Conservation (phyloP, 2,797 vertebrate species). For the Neosilurus mollespiculum region DNA sequence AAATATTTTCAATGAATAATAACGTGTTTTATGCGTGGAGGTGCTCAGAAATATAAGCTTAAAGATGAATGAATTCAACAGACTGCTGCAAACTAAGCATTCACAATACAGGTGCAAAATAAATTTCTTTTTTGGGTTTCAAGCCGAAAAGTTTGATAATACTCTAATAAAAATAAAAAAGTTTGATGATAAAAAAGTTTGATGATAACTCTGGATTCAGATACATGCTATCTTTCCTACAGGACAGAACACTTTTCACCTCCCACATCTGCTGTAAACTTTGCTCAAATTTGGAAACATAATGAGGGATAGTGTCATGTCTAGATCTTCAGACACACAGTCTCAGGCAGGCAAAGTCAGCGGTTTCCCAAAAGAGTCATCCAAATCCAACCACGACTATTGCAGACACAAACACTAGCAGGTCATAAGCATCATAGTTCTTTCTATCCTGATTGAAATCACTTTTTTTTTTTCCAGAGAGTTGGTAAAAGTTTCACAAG, state of each 20-base stretch:
- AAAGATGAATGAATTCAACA: too few species aligned
- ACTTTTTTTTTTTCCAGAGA: background rate
- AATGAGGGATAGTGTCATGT: background rate
- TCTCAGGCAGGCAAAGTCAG: constrained; percentile 12
- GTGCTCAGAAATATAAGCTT: too few species aligned
- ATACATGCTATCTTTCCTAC: background rate
- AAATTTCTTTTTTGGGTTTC: too few species aligned
- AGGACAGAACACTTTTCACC: background rate
- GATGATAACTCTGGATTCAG: background rate
- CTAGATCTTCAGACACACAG: background rate
- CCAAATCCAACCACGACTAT: background rate
- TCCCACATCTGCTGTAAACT: background rate
- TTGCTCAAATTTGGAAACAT: constrained; percentile 24
- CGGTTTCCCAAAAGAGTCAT: background rate
- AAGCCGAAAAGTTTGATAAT: too few species aligned
- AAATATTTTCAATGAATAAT: too few species aligned
- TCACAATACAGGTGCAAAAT: too few species aligned
- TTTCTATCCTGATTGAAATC: background rate
- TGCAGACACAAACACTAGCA: background rate
- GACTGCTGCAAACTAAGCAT: too few species aligned
- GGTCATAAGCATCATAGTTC: background rate
- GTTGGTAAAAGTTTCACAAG: background rate
- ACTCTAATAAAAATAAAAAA: too few species aligned
- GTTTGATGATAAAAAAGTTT: background rate
- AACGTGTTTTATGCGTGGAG: too few species aligned